These are phyloP conservation scores for Eumeta japonica DNA, from an alignment of 1,140 invertebrate genomes.

Conservation along the genomic window DNA sequence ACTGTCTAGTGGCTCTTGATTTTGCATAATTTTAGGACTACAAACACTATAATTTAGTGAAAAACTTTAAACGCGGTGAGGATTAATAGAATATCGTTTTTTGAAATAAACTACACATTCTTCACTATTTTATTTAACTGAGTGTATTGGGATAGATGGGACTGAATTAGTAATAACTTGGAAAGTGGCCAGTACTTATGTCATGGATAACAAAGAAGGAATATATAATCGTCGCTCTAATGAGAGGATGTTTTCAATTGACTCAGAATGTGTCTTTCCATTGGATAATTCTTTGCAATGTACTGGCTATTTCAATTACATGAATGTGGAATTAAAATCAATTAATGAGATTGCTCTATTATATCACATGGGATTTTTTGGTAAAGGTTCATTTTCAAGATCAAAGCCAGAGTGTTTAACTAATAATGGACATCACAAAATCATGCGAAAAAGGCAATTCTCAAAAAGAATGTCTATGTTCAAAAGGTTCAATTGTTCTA, in stretches of 20 bases:
- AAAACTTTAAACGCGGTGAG: no score
- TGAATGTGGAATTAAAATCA: constrained; percentile 64
- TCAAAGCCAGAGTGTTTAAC: constrained; percentile 58
- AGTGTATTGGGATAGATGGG: no score
- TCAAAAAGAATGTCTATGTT: constrained; percentile 58
- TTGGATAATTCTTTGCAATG: constrained; percentile 49
- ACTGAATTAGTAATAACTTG: no score
- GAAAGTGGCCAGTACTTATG: constrained; percentile 47
- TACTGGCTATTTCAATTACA: constrained; percentile 64
- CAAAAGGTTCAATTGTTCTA: constrained; percentile 43
- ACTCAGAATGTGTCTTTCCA: constrained; percentile 30
- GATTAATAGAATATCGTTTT: no score
- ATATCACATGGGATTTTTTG: constrained; percentile 72
- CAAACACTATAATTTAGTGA: no score
- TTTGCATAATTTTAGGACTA: no score
- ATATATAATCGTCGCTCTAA: constrained; percentile 34
- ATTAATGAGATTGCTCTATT: constrained; percentile 61
- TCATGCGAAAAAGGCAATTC: constrained; percentile 60
- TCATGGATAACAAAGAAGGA: constrained; percentile 40
- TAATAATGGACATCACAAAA: constrained; percentile 34
- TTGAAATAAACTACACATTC: no score
- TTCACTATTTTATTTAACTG: no score
- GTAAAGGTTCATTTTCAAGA: constrained; percentile 68
- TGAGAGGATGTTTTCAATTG: constrained; percentile 27
- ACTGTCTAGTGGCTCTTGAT: no score